Evolutionary conservation across 2,113 vertebrate genomes (phyloP), one percentile per base, ranked within the genome.

Genomic region (Albula goreensis): DNA sequence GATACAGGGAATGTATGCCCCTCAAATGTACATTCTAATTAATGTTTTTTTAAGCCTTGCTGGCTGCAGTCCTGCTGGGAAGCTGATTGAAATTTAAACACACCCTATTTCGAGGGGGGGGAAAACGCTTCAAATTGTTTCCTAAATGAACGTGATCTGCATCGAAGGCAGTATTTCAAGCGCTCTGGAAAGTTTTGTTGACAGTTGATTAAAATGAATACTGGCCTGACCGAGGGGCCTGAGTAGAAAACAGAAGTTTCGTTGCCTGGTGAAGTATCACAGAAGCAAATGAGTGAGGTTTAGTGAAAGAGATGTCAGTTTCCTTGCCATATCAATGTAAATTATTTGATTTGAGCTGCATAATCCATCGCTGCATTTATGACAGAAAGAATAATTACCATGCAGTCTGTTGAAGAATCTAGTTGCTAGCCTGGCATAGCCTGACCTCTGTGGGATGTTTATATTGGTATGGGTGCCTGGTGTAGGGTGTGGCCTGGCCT

Each of bases 31-130:
- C 79, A 19, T 81, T 53, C 53, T 81, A 81, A 81, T 81, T 81
- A 81, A 81, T 9, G n/a, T 22, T 81, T 81, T 66, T 81, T 53
- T 53, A 81, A 81, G 80, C 80, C 22, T 81, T 81, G 48, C 50
- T 53, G 50, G 50, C 13, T 81, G 80, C n/a, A 6, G 19, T 81
- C 80, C 50, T 81, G 80, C 80, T 81, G 80, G 12, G 49, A n/a
- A 13, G 50, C 50, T 81, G 80, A 81, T 81, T 81, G 80, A 81
- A 52, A 81, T 22, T 81, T 81, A 81, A 53, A 3, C 13, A 53
- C 78, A 81, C 19, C n/a, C 22, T 22, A 19, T 51, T 81, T 81
- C 49, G 52, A 53, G n/a, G 50, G 49, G 49, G 17, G 49, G 53
- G 19, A 81, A 81, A 49, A 49, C 8, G n/a, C 15, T 15, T 41